Evolutionary conservation across 2,888 invertebrate genomes (phyloP).

Genomic region (Ophion ventricosus): DNA sequence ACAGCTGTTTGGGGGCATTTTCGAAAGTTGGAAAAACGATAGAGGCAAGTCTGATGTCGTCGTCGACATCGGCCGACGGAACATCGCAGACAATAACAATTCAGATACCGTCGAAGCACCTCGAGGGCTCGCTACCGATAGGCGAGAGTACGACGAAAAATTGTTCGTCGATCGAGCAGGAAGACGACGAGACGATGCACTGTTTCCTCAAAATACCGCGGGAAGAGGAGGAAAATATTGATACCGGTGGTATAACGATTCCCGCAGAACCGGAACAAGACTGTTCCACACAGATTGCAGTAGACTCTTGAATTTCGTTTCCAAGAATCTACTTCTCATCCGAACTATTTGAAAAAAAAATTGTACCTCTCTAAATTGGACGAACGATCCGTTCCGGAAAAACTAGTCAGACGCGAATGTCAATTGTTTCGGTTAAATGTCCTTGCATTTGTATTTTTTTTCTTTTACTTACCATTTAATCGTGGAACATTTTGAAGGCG

Average conservation of each 20-base stretch:
- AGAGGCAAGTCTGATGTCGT: slow-evolving; percentile 81
- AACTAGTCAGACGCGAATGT: slow-evolving; percentile 41
- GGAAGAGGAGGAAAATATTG: slow-evolving; percentile 83
- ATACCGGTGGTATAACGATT: slow-evolving; percentile 86
- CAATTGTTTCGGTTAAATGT: slow-evolving; percentile 13
- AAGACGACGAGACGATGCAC: slow-evolving; percentile 84
- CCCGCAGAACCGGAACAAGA: slow-evolving; percentile 83
- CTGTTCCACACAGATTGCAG: slow-evolving; percentile 69
- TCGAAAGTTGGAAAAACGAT: slow-evolving; percentile 79
- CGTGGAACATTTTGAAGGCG: not conserved
- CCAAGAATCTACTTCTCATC: not conserved
- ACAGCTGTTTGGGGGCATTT: slow-evolving; percentile 80
- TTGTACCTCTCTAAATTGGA: slow-evolving; percentile 8
- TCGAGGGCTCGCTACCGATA: slow-evolving; percentile 77
- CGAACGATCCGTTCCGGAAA: not conserved
- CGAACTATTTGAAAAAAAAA: not conserved
- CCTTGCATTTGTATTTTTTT: not conserved
- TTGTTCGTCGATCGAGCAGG: slow-evolving; percentile 76
- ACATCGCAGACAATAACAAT: slow-evolving; percentile 81
- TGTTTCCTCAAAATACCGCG: slow-evolving; percentile 79
- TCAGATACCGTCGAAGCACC: slow-evolving; percentile 80
- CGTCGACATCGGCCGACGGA: slow-evolving; percentile 81
- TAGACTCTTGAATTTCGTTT: slow-evolving; percentile 63
- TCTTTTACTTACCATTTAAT: slow-evolving; percentile 12
- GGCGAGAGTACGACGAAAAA: slow-evolving; percentile 69